Percentiles rank a stretch among this genome's conserved stretches.
phyloP scores from a whole-genome alignment of 37 sponge, comb jelly and placozoan genomes.

The Tethya wilhelma region DNA sequence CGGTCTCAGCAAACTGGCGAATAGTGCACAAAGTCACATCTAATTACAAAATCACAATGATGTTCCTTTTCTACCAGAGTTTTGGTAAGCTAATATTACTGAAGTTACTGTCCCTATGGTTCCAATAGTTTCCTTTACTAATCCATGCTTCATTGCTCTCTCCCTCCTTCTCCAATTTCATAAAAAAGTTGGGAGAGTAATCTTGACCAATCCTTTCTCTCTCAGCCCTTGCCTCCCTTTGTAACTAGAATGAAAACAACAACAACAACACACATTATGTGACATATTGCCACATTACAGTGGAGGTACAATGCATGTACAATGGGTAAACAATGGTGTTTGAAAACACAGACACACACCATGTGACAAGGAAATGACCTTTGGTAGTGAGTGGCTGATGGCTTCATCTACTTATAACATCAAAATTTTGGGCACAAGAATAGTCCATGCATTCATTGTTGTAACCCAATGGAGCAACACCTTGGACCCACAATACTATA shows the following conservation, averaged over 20 bases:
- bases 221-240: slow-evolving; percentile 70
- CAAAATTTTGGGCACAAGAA: too few species aligned
- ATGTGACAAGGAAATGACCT: too few species aligned
- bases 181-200: slow-evolving; percentile 77
- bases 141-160: slow-evolving; percentile 66
- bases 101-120: slow-evolving; percentile 32
- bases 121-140: slow-evolving; percentile 70
- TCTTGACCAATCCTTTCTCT: slow-evolving; percentile 59
- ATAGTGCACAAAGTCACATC: too few species aligned
- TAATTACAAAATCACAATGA: too few species aligned
- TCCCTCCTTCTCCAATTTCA: slow-evolving; percentile 27
- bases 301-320: not conserved
- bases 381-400: too few species aligned
- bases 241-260: slow-evolving; percentile 43
- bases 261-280: too few species aligned
- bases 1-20: too few species aligned
- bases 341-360: too few species aligned
- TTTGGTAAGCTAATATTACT: slow-evolving; percentile 10
- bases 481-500: too few species aligned
- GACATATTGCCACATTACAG: not conserved
- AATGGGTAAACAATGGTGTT: not conserved
- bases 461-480: too few species aligned
- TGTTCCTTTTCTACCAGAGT: slow-evolving; percentile 52
- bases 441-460: too few species aligned
- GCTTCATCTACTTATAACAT: too few species aligned